Evolutionary conservation across 2,113 vertebrate genomes (phyloP), one percentile per base, ranked within the genome.

Genomic region (Phainopepla nitens): DNA sequence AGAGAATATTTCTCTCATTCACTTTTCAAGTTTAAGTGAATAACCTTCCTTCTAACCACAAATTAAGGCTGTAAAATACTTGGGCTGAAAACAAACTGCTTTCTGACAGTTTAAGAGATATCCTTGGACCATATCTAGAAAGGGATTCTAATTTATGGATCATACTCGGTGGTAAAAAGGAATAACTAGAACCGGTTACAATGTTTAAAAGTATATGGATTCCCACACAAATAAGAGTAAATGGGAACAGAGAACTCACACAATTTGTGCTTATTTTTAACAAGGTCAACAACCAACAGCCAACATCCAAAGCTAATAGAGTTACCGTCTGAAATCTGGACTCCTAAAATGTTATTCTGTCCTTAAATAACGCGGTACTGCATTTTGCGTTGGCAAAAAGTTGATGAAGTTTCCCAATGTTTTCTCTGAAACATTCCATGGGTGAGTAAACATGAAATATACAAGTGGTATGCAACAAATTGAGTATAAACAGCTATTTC

Each of bases 381-480:
- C 71, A 61, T 61, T 76, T 95, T 75, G 44, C 3, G 0, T 78
- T 90, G 89, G 89, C 71, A 90, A 82, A 78, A 87, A 68, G 21
- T 28, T 65, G 31, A 42, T 60, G 39, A 3, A 69, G 70, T 72
- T 71, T 64, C 51, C 44, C 64, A 88, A 3, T 87, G 54, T 84
- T 93, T 93, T 82, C 71, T 42, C 71, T 81, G 45, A 89, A 84
- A 81, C 84, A 91, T 95, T 95, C 89, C 82, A n/a, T 6, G 58
- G 11, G 14, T 90, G 41, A 10, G 1, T 85, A 82, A 90, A 80
- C 70, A 93, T 15, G 27, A 85, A 68, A 89, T 68, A 49, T 57
- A 73, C 64, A 62, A 96, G 64, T 91, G 56, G 69, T 79, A 84
- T 7, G 23, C 60, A 85, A 51, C 21, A 68, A 92, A 36, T 60